Evolutionary conservation across 2,113 vertebrate genomes (phyloP).

Genomic region (Falcunculus frontatus): DNA sequence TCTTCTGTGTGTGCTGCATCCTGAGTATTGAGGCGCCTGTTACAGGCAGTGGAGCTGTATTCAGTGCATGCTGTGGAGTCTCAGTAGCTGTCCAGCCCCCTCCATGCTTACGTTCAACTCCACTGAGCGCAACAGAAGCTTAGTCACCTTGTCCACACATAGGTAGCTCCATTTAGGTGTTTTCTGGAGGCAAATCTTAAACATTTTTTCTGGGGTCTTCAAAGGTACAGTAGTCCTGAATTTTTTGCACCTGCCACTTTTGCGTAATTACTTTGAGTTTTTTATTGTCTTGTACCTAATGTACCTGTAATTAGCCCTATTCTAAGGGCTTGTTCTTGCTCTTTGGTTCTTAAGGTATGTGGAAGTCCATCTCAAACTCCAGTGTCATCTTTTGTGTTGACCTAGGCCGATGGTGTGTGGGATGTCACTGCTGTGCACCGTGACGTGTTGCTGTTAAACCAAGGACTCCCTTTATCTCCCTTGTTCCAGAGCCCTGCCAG

Average conservation of each 20-base stretch:
- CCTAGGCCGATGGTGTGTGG: background rate
- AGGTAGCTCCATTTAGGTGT: background rate
- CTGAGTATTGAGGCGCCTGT: background rate
- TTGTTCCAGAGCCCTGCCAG: background rate
- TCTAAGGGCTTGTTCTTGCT: background rate
- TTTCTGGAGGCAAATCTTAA: background rate
- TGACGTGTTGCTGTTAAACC: accelerated
- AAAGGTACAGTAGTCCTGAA: background rate
- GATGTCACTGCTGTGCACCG: background rate
- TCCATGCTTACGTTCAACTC: background rate
- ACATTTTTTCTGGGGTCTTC: background rate
- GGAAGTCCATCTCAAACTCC: background rate
- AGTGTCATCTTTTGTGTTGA: background rate
- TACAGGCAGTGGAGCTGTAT: background rate
- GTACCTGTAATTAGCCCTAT: background rate
- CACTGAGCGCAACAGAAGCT: background rate
- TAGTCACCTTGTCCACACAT: background rate
- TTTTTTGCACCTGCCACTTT: background rate
- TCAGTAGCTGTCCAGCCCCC: background rate
- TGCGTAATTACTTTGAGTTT: background rate
- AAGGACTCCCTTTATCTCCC: background rate
- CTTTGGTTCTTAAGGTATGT: background rate
- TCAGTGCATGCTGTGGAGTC: background rate
- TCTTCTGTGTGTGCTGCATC: background rate
- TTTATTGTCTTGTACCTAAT: background rate